These are phyloP conservation scores for Sceloporus undulatus DNA, from an alignment of 2,113 vertebrate genomes.

Conservation along the genomic window DNA sequence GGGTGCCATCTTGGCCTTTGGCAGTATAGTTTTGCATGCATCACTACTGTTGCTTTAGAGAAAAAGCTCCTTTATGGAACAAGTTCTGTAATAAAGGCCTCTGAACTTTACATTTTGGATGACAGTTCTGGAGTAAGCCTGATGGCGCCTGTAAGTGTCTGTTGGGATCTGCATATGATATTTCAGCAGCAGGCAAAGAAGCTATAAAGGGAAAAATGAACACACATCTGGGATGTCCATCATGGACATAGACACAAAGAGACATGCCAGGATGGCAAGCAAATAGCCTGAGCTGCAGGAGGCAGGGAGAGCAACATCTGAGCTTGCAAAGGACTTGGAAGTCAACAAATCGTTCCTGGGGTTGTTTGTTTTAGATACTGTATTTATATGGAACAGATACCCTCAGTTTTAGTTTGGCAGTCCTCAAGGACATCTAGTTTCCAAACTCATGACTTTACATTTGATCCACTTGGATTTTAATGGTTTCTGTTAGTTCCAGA, in stretches of 20 bases:
- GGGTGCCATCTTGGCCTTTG: neutral
- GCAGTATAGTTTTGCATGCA: neutral
- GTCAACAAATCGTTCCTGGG: neutral
- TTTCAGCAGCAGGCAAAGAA: neutral
- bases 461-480: neutral
- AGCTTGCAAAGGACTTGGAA: neutral
- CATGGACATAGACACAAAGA: neutral
- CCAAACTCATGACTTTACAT: neutral
- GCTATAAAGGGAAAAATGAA: neutral
- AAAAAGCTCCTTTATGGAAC: neutral
- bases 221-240: conserved; percentile 38
- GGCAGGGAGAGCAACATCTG: neutral
- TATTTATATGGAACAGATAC: neutral
- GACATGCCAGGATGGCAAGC: neutral
- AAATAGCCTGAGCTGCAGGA: neutral
- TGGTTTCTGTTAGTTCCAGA: neutral
- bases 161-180: neutral
- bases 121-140: neutral
- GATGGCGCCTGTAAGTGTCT: neutral
- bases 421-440: neutral
- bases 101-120: conserved; percentile 11
- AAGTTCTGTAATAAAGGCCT: neutral
- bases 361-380: neutral
- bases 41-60: neutral
- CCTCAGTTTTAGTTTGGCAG: neutral